Evolutionary conservation across 2,113 vertebrate genomes (phyloP).

Genomic region (Progne subis): DNA sequence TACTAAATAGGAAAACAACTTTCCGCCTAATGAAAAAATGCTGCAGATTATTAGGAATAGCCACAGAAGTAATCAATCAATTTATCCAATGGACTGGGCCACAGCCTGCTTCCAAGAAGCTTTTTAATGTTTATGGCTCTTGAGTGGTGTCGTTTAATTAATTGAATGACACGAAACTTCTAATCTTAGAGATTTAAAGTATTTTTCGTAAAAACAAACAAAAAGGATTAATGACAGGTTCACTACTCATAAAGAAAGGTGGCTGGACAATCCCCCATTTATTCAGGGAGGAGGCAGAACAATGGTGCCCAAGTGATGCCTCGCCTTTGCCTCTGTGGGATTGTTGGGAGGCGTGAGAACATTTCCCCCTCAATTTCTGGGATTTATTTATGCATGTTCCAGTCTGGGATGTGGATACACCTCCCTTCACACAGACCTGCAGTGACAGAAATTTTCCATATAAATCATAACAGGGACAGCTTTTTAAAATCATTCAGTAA

Average conservation of each 20-base stretch:
- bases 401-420: not conserved
- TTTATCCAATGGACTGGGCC: slow-evolving; percentile 31
- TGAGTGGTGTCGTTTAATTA: slow-evolving; percentile 50
- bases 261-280: not conserved
- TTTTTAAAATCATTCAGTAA: not conserved
- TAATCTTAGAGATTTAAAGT: slow-evolving; percentile 36
- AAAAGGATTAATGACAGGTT: slow-evolving; percentile 41
- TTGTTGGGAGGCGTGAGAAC: slow-evolving; percentile 30
- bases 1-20: slow-evolving; percentile 70
- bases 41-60: slow-evolving; percentile 67
- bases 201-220: slow-evolving; percentile 26
- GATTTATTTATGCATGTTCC: slow-evolving; percentile 12
- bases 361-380: slow-evolving; percentile 15
- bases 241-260: slow-evolving; percentile 45
- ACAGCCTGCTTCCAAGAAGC: slow-evolving; percentile 53
- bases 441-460: not conserved
- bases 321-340: not conserved
- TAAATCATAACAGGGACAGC: not conserved
- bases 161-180: not conserved
- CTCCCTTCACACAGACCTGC: not conserved
- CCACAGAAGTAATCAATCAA: slow-evolving; percentile 62
- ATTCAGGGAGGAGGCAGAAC: slow-evolving; percentile 1
- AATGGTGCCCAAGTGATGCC: not conserved
- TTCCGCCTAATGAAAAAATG: slow-evolving; percentile 71
- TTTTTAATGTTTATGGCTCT: slow-evolving; percentile 42